Evolutionary conservation across 2,113 vertebrate genomes (phyloP).

Genomic region (Tetraodon nigroviridis): DNA sequence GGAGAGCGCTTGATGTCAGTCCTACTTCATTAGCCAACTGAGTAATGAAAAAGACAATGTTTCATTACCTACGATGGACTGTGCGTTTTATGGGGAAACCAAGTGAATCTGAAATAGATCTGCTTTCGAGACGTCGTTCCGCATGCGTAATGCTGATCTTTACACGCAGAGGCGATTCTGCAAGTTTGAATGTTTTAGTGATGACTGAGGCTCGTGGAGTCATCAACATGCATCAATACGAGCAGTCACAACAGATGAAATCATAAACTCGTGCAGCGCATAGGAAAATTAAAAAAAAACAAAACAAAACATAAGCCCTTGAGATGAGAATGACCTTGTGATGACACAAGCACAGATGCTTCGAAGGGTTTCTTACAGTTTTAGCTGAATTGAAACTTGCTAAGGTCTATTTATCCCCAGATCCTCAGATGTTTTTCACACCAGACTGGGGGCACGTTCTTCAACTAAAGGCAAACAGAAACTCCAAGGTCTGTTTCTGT

Average conservation of each 20-base stretch:
- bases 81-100: neutral
- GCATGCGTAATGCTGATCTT: conserved; percentile 5
- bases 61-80: neutral
- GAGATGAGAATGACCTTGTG: too few relatives aligned
- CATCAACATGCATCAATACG: neutral
- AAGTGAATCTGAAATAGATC: conserved; percentile 4
- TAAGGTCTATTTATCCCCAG: too few relatives aligned
- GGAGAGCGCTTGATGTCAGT: conserved; percentile 16
- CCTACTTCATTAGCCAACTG: conserved; percentile 39
- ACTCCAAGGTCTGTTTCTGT: neutral
- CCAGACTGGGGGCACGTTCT: too few relatives aligned
- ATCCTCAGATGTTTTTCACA: too few relatives aligned
- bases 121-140: neutral
- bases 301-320: neutral
- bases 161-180: neutral
- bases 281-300: neutral
- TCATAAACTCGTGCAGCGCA: neutral
- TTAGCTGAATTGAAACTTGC: too few relatives aligned
- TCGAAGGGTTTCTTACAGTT: too few relatives aligned
- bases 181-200: conserved; percentile 5
- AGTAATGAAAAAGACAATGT: conserved; percentile 26
- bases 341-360: too few relatives aligned
- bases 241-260: neutral
- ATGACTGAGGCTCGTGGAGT: conserved; percentile 4
- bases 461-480: too few relatives aligned